These are phyloP conservation scores for Maccullochella peelii DNA, from an alignment of 2,113 vertebrate species.

Conservation along the genomic window DNA sequence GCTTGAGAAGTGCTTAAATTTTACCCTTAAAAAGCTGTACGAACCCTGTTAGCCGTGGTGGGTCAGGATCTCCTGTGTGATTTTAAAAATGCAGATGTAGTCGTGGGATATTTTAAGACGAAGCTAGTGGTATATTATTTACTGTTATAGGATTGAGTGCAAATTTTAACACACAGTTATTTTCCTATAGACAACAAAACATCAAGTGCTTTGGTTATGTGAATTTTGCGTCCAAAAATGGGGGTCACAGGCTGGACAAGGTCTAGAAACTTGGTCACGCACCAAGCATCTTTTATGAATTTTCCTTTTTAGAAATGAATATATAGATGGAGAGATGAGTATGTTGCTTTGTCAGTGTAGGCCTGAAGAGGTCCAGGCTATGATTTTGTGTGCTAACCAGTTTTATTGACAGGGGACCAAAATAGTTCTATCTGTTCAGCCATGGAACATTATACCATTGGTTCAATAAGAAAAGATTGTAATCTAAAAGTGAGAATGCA, in stretches of 20 bases:
- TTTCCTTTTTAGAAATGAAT: not conserved
- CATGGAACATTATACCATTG: not conserved
- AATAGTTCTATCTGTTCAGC: conserved; percentile 1
- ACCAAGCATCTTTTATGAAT: too few species aligned
- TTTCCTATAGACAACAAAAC: not conserved
- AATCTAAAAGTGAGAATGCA: not conserved
- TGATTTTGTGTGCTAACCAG: not conserved
- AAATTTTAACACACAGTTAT: not conserved
- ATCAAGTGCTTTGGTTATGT: not conserved
- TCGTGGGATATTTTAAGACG: not conserved
- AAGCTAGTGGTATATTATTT: not conserved
- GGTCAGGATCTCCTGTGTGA: not conserved
- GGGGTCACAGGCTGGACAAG: not conserved
- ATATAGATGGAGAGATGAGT: not conserved
- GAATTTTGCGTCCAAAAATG: not conserved
- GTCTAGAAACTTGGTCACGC: not conserved
- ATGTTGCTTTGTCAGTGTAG: not conserved
- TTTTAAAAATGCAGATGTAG: not conserved
- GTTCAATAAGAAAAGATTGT: not conserved
- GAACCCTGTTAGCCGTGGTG: too few species aligned
- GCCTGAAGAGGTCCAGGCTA: not conserved
- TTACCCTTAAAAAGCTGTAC: too few species aligned
- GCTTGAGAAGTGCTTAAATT: too few species aligned
- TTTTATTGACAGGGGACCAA: conserved; percentile 20
- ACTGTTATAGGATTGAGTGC: not conserved